Conservation (phyloP, 2,888 invertebrate species). For the Drosophila lacicola region DNA sequence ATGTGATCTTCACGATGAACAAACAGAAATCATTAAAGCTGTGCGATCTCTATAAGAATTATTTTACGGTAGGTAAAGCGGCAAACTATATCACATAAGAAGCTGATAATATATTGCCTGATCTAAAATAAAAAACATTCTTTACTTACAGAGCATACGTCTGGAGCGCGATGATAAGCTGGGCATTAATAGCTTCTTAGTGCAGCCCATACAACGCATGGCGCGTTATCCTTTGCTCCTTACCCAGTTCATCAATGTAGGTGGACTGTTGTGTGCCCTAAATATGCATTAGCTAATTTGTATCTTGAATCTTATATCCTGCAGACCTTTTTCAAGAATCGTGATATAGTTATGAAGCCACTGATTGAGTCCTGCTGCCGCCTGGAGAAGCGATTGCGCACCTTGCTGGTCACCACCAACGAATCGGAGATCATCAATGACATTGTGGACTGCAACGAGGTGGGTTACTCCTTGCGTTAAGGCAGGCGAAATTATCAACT, state of each 20-base stretch:
- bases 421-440: constrained; percentile 85
- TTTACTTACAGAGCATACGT: constrained; percentile 78
- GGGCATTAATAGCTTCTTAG: constrained; percentile 85
- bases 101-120: neutral
- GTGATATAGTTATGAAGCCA: constrained; percentile 83
- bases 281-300: neutral
- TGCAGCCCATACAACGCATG: constrained; percentile 85
- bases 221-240: constrained; percentile 84
- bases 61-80: constrained; percentile 79
- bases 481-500: neutral
- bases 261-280: neutral
- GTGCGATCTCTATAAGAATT: constrained; percentile 83
- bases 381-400: constrained; percentile 83
- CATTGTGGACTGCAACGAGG: constrained; percentile 83
- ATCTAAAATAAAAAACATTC: neutral
- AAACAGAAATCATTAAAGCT: constrained; percentile 84
- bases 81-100: neutral
- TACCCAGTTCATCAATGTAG: constrained; percentile 83
- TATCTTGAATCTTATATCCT: neutral
- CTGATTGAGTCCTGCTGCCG: constrained; percentile 84
- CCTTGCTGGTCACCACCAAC: constrained; percentile 82
- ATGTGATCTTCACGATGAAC: constrained; percentile 85
- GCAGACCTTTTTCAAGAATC: constrained; percentile 83
- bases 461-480: constrained; percentile 28
- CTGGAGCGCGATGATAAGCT: constrained; percentile 83